These are phyloP conservation scores for Dynastes tityus DNA, from an alignment of 2,888 invertebrate genomes.

Conservation along the genomic window DNA sequence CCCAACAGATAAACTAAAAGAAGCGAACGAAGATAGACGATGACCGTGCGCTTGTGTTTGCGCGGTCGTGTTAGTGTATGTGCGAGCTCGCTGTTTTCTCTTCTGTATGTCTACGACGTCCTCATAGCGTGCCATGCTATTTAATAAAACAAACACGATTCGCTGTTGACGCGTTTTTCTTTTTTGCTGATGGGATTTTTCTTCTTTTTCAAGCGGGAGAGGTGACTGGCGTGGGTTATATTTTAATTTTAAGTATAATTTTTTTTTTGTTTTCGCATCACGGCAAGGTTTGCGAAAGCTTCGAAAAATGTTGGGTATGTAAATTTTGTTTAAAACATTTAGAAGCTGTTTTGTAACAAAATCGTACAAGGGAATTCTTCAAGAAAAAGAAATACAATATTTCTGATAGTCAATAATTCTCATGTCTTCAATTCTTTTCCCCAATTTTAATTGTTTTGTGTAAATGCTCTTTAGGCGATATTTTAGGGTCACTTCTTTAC, in stretches of 20 bases:
- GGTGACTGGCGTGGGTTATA: neutral
- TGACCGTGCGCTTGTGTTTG: neutral
- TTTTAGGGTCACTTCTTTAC: too few relatives aligned
- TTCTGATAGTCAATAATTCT: too few relatives aligned
- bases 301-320: too few relatives aligned
- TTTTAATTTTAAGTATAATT: neutral
- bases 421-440: too few relatives aligned
- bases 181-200: slow-evolving; percentile 13
- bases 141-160: slow-evolving; percentile 40
- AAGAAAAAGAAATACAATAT: too few relatives aligned
- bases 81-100: neutral
- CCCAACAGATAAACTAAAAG: slow-evolving; percentile 32
- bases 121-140: slow-evolving; percentile 22
- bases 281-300: neutral
- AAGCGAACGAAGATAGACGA: slow-evolving; percentile 40
- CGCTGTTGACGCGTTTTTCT: slow-evolving; percentile 29
- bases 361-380: too few relatives aligned
- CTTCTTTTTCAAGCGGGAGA: neutral
- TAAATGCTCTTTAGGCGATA: too few relatives aligned
- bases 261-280: neutral
- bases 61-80: neutral
- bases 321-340: too few relatives aligned
- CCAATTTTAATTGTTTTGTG: too few relatives aligned
- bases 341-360: too few relatives aligned
- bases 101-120: slow-evolving; percentile 6